Conservation (phyloP, 1,140 invertebrate genomes). For the Cotesia typhae region DNA sequence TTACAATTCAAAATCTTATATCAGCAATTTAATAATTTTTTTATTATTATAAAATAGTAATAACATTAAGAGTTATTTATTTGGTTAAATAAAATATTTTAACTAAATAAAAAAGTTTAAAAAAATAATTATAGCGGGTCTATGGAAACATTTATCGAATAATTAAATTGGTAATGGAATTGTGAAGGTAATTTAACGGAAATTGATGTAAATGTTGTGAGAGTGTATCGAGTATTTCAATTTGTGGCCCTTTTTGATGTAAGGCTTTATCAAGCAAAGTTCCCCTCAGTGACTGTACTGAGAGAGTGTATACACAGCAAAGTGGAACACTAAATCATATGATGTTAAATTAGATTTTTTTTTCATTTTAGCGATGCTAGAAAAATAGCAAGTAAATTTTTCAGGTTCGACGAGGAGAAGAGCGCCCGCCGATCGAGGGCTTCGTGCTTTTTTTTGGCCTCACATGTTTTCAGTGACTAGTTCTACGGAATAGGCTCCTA, state of each 20-base stretch:
- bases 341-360: background rate
- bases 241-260: too few relatives aligned
- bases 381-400: constrained; percentile 43
- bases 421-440: background rate
- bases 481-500: constrained; percentile 11
- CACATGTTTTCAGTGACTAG: constrained; percentile 15
- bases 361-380: background rate
- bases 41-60: too few relatives aligned
- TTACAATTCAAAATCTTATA: too few relatives aligned
- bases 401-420: constrained; percentile 18
- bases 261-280: background rate
- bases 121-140: too few relatives aligned
- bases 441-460: background rate
- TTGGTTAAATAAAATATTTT: too few relatives aligned
- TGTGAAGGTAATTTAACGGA: background rate
- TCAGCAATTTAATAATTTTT: too few relatives aligned
- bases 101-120: too few relatives aligned
- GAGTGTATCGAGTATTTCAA: too few relatives aligned
- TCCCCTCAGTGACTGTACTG: too few relatives aligned
- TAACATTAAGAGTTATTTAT: too few relatives aligned
- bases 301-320: background rate
- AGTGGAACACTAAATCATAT: background rate
- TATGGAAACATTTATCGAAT: too few relatives aligned
- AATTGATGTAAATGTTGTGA: background rate
- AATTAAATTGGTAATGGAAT: too few relatives aligned